These are phyloP conservation scores for Cariama cristata DNA, from an alignment of 2,113 vertebrate genomes.

Conservation along the genomic window DNA sequence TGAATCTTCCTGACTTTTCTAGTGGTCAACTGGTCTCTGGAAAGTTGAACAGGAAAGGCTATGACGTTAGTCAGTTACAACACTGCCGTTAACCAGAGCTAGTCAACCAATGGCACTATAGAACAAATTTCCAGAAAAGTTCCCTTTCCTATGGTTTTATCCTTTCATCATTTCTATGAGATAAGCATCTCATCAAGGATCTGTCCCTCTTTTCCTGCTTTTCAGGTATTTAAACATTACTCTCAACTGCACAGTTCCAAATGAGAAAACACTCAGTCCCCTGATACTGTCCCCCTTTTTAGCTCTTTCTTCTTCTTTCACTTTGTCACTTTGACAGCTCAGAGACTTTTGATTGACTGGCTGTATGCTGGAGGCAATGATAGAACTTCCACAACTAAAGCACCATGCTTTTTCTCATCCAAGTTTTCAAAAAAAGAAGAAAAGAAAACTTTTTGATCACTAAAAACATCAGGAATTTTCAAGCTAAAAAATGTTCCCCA, in stretches of 20 bases:
- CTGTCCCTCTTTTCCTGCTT: background rate
- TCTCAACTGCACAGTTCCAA: background rate
- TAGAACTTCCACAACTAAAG: background rate
- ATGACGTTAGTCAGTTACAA: background rate
- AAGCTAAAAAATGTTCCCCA: background rate
- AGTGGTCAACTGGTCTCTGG: background rate
- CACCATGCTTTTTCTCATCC: background rate
- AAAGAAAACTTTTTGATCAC: background rate
- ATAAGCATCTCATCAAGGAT: background rate
- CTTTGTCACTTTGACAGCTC: background rate
- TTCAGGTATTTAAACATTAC: background rate
- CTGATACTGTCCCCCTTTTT: background rate
- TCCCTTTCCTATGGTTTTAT: background rate
- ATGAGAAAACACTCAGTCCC: background rate
- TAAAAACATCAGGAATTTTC: background rate
- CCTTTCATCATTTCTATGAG: background rate
- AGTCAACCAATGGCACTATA: background rate
- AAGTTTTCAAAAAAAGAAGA: background rate
- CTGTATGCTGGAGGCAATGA: background rate
- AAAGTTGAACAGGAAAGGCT: background rate
- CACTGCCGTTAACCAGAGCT: background rate
- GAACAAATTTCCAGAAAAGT: background rate
- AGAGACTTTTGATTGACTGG: constrained; percentile 1
- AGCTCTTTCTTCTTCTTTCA: background rate
- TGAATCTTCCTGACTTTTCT: background rate